phyloP scores from a whole-genome alignment of 1,140 invertebrate genomes.

The Drosophila pallidifrons region DNA sequence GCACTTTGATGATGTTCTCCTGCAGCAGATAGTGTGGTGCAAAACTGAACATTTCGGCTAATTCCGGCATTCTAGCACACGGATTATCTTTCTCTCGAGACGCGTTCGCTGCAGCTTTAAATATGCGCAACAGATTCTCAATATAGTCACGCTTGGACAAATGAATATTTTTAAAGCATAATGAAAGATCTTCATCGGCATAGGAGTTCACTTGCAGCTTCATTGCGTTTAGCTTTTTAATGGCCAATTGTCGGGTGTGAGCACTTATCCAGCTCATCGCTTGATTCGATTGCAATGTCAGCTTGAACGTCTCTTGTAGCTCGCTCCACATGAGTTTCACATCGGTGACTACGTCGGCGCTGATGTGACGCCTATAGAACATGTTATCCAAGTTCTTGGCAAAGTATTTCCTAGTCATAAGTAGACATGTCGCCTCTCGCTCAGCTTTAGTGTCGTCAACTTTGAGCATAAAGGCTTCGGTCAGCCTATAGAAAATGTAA shows the following conservation, averaged over 20 bases:
- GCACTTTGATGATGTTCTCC: conserved; percentile 72
- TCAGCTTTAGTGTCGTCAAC: conserved; percentile 4
- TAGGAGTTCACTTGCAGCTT: conserved; percentile 66
- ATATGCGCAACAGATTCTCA: conserved; percentile 44
- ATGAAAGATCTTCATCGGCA: conserved; percentile 51
- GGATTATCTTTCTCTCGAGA: conserved; percentile 5
- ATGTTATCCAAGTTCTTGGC: conserved; percentile 75
- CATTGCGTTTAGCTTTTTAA: conserved; percentile 70
- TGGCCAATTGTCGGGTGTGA: conserved; percentile 52
- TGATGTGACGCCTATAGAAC: conserved; percentile 64
- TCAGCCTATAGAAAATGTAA: conserved; percentile 64
- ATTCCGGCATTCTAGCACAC: no score
- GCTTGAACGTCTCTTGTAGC: conserved; percentile 59
- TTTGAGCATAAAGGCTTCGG: conserved; percentile 48
- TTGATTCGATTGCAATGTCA: conserved; percentile 36
- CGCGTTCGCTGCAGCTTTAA: background rate
- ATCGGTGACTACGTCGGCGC: conserved; percentile 50
- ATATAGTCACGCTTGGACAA: conserved; percentile 44
- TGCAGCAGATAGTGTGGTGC: background rate
- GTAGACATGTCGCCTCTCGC: conserved; percentile 42
- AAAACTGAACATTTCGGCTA: no score
- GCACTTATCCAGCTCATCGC: conserved; percentile 49
- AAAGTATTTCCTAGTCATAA: conserved; percentile 57
- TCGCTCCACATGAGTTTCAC: conserved; percentile 68
- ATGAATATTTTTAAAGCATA: conserved; percentile 57